These are phyloP conservation scores for Synchiropus splendidus DNA, from an alignment of 2,113 vertebrate genomes.

Conservation along the genomic window DNA sequence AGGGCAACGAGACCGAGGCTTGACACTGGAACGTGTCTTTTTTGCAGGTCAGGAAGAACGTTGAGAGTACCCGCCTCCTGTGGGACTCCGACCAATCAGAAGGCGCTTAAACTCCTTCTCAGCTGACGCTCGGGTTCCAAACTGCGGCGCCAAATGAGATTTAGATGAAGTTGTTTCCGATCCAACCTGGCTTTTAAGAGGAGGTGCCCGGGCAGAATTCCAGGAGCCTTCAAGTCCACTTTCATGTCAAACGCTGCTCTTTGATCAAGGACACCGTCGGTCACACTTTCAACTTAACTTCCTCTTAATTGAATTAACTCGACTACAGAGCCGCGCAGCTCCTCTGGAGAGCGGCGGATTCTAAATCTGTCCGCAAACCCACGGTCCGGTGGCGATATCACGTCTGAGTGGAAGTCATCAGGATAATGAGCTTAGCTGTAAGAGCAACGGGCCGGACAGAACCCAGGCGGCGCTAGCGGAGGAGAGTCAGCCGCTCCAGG, in stretches of 20 bases:
- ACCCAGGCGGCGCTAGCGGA: constrained; percentile 27
- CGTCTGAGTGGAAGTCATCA: constrained; percentile 54
- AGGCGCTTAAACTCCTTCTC: no score
- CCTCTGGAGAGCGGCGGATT: constrained; percentile 50
- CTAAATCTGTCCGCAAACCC: constrained; percentile 46
- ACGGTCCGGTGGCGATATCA: constrained; percentile 49
- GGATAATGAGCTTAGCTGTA: constrained; percentile 64
- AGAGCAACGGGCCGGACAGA: constrained; percentile 32
- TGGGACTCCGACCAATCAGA: no score
- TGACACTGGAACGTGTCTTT: no score
- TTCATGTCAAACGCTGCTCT: constrained; percentile 22
- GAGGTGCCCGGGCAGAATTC: no score
- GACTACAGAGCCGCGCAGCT: constrained; percentile 20
- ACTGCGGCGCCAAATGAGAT: no score
- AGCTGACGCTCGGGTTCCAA: no score
- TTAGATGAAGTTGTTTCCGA: no score
- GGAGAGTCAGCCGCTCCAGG: constrained; percentile 39
- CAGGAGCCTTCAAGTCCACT: constrained; percentile 3
- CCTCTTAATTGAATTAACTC: constrained; percentile 52
- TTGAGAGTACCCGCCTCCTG: no score
- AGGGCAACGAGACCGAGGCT: no score
- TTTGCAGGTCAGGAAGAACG: no score
- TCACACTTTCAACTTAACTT: constrained; percentile 31
- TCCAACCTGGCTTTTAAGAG: no score
- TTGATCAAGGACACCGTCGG: constrained; percentile 42